Percentiles rank a stretch among this genome's conserved stretches.
Conservation (phyloP, 64 coral and sea anemone genomes). For the Anthopleura sola region DNA sequence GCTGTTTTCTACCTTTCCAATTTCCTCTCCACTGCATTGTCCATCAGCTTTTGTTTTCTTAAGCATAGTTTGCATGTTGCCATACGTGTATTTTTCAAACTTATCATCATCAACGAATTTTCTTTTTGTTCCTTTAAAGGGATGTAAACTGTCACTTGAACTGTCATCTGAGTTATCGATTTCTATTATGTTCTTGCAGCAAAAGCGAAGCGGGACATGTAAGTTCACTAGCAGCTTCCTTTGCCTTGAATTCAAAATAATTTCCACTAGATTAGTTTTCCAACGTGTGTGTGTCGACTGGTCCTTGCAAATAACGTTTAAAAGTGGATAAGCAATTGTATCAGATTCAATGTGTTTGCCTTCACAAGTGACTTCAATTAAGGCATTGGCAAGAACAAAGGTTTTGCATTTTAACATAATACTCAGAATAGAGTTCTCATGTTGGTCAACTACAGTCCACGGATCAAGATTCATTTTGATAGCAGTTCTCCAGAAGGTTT, state of each 20-base stretch:
- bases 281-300: background rate
- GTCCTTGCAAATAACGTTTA: background rate
- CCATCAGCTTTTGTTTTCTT: background rate
- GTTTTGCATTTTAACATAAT: background rate
- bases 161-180: background rate
- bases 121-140: background rate
- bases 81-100: background rate
- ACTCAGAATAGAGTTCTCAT: background rate
- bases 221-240: background rate
- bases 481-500: background rate
- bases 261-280: background rate
- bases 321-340: background rate
- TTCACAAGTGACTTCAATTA: slow-evolving; percentile 13
- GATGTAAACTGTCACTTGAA: background rate
- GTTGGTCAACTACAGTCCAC: background rate
- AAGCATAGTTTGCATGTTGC: background rate
- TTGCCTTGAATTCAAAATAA: background rate
- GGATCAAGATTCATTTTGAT: background rate
- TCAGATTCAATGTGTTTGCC: background rate
- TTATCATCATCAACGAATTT: background rate
- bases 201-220: background rate
- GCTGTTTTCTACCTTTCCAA: background rate
- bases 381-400: slow-evolving; percentile 31
- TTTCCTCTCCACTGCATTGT: background rate
- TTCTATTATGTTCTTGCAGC: background rate